Base-by-base conservation (phyloP, 1,140 invertebrate genomes). In the Scaptomyza hsui region DNA sequence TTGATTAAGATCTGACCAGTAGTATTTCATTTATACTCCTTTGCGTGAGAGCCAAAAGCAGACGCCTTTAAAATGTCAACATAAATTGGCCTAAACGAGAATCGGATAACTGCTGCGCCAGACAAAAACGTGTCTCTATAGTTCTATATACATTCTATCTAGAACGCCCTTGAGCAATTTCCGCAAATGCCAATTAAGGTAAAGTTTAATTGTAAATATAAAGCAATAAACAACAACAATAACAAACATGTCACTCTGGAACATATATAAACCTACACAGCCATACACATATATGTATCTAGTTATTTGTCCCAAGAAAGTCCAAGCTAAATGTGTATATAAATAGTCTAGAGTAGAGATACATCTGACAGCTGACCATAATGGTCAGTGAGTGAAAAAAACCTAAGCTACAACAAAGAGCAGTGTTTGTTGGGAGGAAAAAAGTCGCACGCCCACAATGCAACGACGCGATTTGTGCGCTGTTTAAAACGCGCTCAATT, bases 171-270 rank as follows among this genome's bases (percentile, higher is more conserved):
- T 80, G 69, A 45, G 62, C 77, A 16, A 59, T 86, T 86, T 85
- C 81, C 81, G 81, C 65, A 77, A 71, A 67, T 74, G 57, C 81
- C 81, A 85, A 71, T 73, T 85, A 77, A 68, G 81, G 81, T 77
- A 77, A 81, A 51, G 39, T 71, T 61, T 24, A 78, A 78, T 78
- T 81, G 79, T 82, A 81, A 74, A 82, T 82, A 67, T 78, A 67
- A 65, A 53, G 53, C 63, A 72, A 63, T 59, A 76, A 76, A 69
- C 69, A 56, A 76, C 56, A 76, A 72, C 37, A 61, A 70, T 45
- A 63, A 53, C 32, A 45, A 59, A 62, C 53, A 35, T 45, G 49
- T 35, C 42, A 39, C 18, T 18, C 62, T 56, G 62, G 62, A 57
- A 37, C 26, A 63, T 13, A n/a, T 35, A 71, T 15, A 57, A 65